Base-by-base conservation (phyloP, 2,797 vertebrate genomes). In the Cossypha dichroa region DNA sequence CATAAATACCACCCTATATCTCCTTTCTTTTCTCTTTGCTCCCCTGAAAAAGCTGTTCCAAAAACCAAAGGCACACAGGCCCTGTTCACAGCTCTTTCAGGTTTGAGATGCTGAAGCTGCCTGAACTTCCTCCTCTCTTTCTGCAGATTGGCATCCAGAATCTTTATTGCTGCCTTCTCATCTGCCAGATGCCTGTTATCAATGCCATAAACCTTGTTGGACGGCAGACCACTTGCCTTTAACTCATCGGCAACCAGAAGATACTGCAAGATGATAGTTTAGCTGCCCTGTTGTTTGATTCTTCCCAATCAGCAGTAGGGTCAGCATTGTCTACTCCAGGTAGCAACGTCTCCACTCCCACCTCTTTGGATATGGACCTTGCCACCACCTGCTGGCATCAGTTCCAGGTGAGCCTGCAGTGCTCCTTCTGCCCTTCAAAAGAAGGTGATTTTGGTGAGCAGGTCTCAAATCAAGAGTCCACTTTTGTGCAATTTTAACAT, bases 381-480 rank as follows among this genome's bases (percentile, higher is more conserved):
- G 38, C 6, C 4, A 22, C 31, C 46, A 49, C 7, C 13, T n/a
- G 25, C 69, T 11, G 11, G 15, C 41, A 78, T 7, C 45, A 49
- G 46, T 55, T 36, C 19, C 22, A 25, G 10, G 25, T 29, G 11
- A 81, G 40, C 33, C 38, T 34, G 21, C 8, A 29, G 21, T 25
- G 28, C 33, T 85, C 38, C 49, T 46, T 52, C 66, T 46, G 23
- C 23, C 34, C 41, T 82, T 51, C 12, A 8, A 54, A 84, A 74
- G 14, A 38, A n/a, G 28, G 31, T 5, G 10, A 1, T 19, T 78
- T 86, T 78, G 40, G 51, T 18, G 17, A 86, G 64, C n/a, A 74
- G n/a, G 45, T 59, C 49, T 60, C 26, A 34, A 21, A 26, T 26
- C 0, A 0, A 40, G 56, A 40, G 36, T 21, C 28, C 0, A 0